Base-by-base conservation (phyloP, 1,140 invertebrate genomes). In the Euborellia annulipes region DNA sequence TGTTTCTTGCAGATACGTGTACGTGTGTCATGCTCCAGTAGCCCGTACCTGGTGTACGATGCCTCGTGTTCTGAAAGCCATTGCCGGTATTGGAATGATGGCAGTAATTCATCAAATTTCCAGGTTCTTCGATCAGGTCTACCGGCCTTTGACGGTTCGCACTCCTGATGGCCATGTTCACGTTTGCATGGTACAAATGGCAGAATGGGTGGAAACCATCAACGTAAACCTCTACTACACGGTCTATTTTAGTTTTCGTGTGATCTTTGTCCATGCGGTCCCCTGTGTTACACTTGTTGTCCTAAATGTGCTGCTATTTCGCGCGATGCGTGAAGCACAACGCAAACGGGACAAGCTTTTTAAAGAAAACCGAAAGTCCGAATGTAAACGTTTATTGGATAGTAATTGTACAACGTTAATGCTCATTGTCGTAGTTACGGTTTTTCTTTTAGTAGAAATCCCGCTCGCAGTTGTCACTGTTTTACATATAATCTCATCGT, bases 361-460 rank as follows among this genome's bases (percentile, higher is more conserved):
- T 55, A 80, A 83, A 45, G 85, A 89, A 57, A 88, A 85, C 59
- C 71, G 82, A 46, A 85, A 82, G 57, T 82, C 72, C 50, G 88
- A 88, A 63, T 87, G 79, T 62, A 82, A 79, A 60, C 83, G 80
- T 55, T 65, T 85, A 40, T 69, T 81, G 23, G 91, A 90, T 57
- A 82, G 80, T 3, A 93, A 94, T 57, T 92, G 86, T 57, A 94
- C 89, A 2, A 93, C 88, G 0, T 61, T 93, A 4, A 94, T 95
- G 90, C 65, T 95, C 2, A 92, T 94, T n/a, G 85, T 89, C 3
- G 87, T 95, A 1, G 89, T 95, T 0, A 83, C 85, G 0, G 84
- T 92, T 0, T 94, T 95, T 59, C 67, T 95, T 0, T 66, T 85
- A 46, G 88, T 91, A 0, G 91, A 95, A 61, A 83, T 93, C 46